A percentile compares a stretch with the other conserved stretches of the same genome.
Evolutionary conservation across 1,140 invertebrate species (phyloP).

Genomic region (Procambarus virginalis): DNA sequence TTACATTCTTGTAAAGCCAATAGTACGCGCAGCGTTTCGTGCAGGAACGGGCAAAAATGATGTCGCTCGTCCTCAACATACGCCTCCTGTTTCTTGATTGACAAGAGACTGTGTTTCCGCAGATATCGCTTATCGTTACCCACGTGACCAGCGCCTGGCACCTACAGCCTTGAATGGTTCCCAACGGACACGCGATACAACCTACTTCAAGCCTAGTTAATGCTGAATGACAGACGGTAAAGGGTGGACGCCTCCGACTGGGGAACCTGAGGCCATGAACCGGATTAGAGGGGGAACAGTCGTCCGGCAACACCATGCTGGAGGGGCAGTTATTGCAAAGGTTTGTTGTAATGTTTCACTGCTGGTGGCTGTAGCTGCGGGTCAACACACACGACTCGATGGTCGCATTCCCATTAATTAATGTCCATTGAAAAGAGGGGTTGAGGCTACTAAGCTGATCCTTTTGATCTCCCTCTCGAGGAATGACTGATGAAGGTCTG

Average conservation of each 20-base stretch:
- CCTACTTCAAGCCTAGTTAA: not conserved
- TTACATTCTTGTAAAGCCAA: too few relatives aligned
- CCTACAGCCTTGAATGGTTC: slow-evolving; percentile 8
- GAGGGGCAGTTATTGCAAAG: not conserved
- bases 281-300: not conserved
- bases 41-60: too few relatives aligned
- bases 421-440: not conserved
- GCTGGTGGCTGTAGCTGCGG: not conserved
- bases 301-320: not conserved
- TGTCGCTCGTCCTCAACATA: not conserved
- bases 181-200: slow-evolving; percentile 23
- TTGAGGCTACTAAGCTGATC: not conserved
- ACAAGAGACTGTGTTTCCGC: not conserved
- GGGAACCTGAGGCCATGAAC: not conserved
- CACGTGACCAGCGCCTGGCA: slow-evolving; percentile 20
- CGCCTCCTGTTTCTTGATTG: slow-evolving; percentile 15
- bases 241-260: not conserved
- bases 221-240: not conserved
- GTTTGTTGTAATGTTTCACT: not conserved
- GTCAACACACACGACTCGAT: not conserved
- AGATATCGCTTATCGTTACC: slow-evolving; percentile 29
- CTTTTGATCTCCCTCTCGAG: not conserved
- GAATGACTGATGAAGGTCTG: not conserved
- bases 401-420: not conserved
- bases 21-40: too few relatives aligned